Evolutionary conservation across 2,113 vertebrate genomes (phyloP).

Genomic region (Neolamprologus toae): DNA sequence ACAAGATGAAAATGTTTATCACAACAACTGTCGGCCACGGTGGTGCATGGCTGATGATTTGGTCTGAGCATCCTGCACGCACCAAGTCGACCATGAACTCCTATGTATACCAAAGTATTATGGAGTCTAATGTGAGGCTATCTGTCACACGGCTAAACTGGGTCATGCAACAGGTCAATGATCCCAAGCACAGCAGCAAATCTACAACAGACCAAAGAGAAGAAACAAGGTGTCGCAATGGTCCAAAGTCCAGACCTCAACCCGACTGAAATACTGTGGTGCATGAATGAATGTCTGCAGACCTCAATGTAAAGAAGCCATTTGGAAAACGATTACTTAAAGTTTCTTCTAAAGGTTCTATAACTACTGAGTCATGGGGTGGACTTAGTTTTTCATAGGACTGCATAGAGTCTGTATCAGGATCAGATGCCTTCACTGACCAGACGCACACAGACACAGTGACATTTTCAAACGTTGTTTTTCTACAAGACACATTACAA

Average conservation of each 20-base stretch:
- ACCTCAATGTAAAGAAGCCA: neutral
- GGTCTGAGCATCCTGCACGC: neutral
- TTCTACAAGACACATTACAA: neutral
- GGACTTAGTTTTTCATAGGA: neutral
- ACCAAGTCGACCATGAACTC: neutral
- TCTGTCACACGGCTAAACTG: neutral
- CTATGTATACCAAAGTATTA: neutral
- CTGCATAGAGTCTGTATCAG: neutral
- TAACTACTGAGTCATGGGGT: neutral
- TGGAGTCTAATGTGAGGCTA: neutral
- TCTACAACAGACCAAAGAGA: neutral
- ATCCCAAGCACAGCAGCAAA: neutral
- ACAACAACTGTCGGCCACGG: neutral
- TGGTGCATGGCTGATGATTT: neutral
- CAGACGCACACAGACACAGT: accelerated
- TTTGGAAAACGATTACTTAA: neutral
- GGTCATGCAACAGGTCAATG: neutral
- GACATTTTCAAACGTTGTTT: neutral
- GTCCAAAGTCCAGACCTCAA: neutral
- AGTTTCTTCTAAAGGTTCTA: neutral
- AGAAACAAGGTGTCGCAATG: neutral
- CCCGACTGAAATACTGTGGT: neutral
- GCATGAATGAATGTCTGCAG: neutral
- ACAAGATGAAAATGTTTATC: neutral
- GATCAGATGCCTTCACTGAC: neutral